Conservation (phyloP, 2,888 invertebrate species). For the Elaeidobius kamerunicus region DNA sequence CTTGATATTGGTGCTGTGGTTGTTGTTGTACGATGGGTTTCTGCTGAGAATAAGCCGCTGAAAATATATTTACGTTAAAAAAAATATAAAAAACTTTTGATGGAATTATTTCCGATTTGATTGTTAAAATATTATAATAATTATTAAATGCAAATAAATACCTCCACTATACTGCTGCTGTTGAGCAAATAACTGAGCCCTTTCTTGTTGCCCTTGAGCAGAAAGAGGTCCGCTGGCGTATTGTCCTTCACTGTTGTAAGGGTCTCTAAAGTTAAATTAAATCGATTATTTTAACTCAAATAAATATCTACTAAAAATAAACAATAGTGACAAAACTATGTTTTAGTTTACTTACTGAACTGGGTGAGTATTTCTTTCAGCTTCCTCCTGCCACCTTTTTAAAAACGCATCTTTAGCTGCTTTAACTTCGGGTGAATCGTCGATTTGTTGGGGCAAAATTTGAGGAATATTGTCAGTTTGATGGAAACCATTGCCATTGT, state of each 20-base stretch:
- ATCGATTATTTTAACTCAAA: neutral
- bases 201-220: slow-evolving; percentile 30
- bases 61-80: neutral
- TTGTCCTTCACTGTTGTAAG: slow-evolving; percentile 39
- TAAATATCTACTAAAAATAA: neutral
- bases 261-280: slow-evolving; percentile 29
- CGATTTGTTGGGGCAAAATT: slow-evolving; percentile 58
- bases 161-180: slow-evolving; percentile 25
- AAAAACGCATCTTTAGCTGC: slow-evolving; percentile 68
- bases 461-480: slow-evolving; percentile 71
- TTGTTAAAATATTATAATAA: too few species aligned
- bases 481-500: slow-evolving; percentile 74
- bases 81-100: slow-evolving; percentile 6
- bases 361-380: slow-evolving; percentile 50
- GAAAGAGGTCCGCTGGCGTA: slow-evolving; percentile 39
- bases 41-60: neutral
- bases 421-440: slow-evolving; percentile 68
- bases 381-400: slow-evolving; percentile 65
- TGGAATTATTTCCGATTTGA: too few species aligned
- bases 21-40: neutral
- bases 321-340: slow-evolving; percentile 2
- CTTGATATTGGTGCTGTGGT: too few species aligned
- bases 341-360: slow-evolving; percentile 39
- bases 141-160: too few species aligned
- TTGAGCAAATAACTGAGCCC: slow-evolving; percentile 20